Percentiles rank a stretch among this genome's conserved stretches.
Evolutionary conservation across 2,888 invertebrate species (phyloP).

Genomic region (Leptopterna dolabrata): DNA sequence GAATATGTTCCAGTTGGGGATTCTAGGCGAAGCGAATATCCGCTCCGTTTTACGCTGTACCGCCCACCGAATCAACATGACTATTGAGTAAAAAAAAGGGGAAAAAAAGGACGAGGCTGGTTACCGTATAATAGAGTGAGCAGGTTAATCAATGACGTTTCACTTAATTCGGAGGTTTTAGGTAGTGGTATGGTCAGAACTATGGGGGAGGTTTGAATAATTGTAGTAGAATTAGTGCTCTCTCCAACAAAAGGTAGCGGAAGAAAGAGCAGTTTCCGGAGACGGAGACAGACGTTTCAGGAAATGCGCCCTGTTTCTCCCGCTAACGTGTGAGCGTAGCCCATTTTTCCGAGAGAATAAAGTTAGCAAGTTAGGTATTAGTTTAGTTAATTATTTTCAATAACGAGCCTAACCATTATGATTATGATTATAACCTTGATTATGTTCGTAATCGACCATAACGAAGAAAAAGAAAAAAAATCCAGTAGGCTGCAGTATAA

Average conservation of each 20-base stretch:
- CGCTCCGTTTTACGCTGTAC: background rate
- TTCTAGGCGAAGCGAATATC: constrained; percentile 26
- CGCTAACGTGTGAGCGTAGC: background rate
- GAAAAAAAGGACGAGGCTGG: background rate
- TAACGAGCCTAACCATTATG: no score
- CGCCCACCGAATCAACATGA: constrained; percentile 15
- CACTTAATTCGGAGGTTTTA: constrained; percentile 29
- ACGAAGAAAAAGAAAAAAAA: no score
- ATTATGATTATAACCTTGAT: no score
- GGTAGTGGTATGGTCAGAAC: background rate
- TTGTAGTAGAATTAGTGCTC: background rate
- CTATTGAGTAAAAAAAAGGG: constrained; percentile 26
- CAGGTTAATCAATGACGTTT: constrained; percentile 19
- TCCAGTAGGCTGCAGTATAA: no score
- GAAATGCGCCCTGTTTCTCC: background rate
- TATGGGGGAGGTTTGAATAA: background rate
- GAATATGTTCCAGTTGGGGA: background rate
- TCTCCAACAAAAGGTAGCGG: background rate
- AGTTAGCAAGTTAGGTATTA: no score
- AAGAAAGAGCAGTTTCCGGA: background rate
- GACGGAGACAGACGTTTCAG: background rate
- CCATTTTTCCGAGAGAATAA: background rate
- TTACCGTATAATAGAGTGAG: background rate
- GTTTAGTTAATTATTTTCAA: no score
- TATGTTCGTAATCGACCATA: no score